Evolutionary conservation across 2,113 vertebrate genomes (phyloP), one percentile per base, ranked within the genome.

Genomic region (Ictidomys tridecemlineatus): DNA sequence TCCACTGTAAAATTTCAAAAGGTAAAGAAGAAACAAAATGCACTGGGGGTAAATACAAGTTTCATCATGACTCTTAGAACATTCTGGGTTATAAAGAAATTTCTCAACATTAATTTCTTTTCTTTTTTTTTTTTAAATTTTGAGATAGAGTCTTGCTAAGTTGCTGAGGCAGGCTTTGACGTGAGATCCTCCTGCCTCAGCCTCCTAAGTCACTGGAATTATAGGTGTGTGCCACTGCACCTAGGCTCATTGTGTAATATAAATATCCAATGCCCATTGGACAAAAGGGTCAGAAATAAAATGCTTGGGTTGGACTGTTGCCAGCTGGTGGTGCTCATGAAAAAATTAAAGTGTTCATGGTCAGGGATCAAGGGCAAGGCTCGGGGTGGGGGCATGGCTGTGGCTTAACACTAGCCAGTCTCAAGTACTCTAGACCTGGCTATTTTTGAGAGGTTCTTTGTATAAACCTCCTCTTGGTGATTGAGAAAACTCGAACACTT

Each of bases 321-420:
- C 37, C 8, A n/a, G 7, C 28, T 78, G 22, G 7, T 83, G 26
- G 9, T 63, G 10, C 12, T 85, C 56, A 26, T 26, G 22, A 45
- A 16, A 4, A 91, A 84, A 45, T 39, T 32, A 20, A 4, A 30
- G 76, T 39, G 26, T 4, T 95, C 8, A 7, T 28, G 30, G 20
- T 26, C 2, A n/a, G 32, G 37, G 18, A 1, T 0, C 10, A 45
- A 12, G 51, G 42, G 7, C 12, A 18, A 45, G n/a, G 1, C 10
- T 42, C 17, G 42, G 45, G 37, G 26, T 22, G 8, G 24, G 22
- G 61, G 14, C 7, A 8, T 42, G 42, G 9, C 26, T n/a, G 9
- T 26, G 30, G 2, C 7, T 39, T 11, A 6, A 45, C 51, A n/a
- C 8, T 58, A 39, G 45, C 69, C 6, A 34, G 51, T 63, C 32